Evolutionary conservation across 1,140 invertebrate genomes (phyloP), one percentile per base, ranked within the genome.

Genomic region (Aleiodes sp.): DNA sequence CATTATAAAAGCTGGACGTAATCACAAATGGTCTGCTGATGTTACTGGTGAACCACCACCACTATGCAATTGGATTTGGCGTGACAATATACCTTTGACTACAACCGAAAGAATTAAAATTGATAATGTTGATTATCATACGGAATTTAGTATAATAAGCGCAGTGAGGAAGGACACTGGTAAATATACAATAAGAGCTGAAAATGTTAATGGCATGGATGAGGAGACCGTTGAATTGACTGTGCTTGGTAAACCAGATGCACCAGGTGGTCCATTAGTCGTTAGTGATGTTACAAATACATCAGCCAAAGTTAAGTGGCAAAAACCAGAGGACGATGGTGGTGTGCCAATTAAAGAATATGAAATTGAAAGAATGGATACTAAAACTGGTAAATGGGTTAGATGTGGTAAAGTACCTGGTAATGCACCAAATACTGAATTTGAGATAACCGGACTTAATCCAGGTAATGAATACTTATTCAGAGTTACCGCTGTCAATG

Each of bases 401-500:
- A 88, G 94, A n/a, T 93, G 94, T 76, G 94, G 94, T 33, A 89
- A 91, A 74, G 85, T 92, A 46, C 91, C 92, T 10, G 92, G 92
- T 41, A 92, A 93, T 78, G 90, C 91, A 75, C 89, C 90, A 9
- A 89, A 91, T 29, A 90, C 93, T 2, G 93, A 94, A 79, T 94
- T 96, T 83, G 94, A 96, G 69, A 91, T 98, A n/a, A 94, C 92
- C 10, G 94, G 95, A 9, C 87, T 99, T 4, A 94, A 93, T 77
- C 95, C 96, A 16, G 94, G 94, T 7, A 92, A 94, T 70, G 94
- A 97, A 81, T 99, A 99, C 84, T 95, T 97, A 87, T 99, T 99
- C 91, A 88, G 97, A 39, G 97, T 99, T 0, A 94, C 92, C 0
- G 98, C 98, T 56, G 92, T 97, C 62, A 99, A 99, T 81, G 94